Evolutionary conservation across 2,113 vertebrate species (phyloP), one percentile per base, ranked within the genome.

Genomic region (Catharus bicknelli): DNA sequence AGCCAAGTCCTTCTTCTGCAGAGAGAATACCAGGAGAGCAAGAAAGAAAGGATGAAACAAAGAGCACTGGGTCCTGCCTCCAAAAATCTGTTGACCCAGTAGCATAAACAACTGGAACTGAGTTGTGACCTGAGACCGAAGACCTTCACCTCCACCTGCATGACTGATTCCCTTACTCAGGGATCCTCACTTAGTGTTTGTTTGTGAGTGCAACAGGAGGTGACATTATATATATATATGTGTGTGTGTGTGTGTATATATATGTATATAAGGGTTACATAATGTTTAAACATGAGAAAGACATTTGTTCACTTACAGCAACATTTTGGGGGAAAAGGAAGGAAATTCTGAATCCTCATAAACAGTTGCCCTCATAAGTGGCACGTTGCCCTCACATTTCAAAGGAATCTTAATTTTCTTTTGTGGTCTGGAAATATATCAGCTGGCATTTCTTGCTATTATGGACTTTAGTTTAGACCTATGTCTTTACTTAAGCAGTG

Each of bases 401-500:
- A 86, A 88, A 87, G 54, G 19, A 90, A 77, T 83, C 34, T 74
- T 74, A 36, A 55, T 92, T 94, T 95, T 95, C 63, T 93, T 84
- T 68, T 84, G 42, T 54, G 25, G 32, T 63, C 80, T 51, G 81
- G 53, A 93, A 95, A 86, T 78, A 43, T 6, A 38, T 53, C 58
- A 86, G 45, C 68, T 85, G 63, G 70, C 19, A 87, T 42, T 94
- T 87, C 68, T 61, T 66, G 21, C 53, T 86, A 57, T 86, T 94
- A 79, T 38, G 67, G 74, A 78, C 63, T 93, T 80, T 11, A 64
- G 43, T 22, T 88, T 85, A 80, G 85, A 93, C 23, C 38, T 48
- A 50, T 64, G 66, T 90, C 83, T 91, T 90, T 73, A 86, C 94
- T 94, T 87, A 78, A 96, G 75, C 67, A 90, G 63, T 83, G 77